phyloP scores from a whole-genome alignment of 2,888 invertebrate species.

The Noctua janthe region DNA sequence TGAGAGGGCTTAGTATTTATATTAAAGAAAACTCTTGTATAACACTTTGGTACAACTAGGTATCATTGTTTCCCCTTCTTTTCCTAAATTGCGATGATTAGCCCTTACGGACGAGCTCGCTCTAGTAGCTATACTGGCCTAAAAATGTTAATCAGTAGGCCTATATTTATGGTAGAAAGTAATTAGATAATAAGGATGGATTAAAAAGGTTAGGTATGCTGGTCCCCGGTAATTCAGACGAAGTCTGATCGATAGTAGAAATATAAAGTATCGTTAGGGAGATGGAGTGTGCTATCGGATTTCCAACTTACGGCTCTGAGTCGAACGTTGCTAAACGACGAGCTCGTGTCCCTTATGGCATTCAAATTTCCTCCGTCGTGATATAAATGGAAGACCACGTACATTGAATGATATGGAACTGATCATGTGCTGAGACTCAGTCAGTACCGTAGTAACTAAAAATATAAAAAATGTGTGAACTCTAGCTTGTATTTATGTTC shows the following conservation, averaged over 20 bases:
- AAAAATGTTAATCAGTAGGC: slow-evolving; percentile 40
- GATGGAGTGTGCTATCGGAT: not conserved
- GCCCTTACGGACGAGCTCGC: slow-evolving; percentile 36
- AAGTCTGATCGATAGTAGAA: slow-evolving; percentile 7
- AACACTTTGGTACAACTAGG: not conserved
- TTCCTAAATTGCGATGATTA: not conserved
- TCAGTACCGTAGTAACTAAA: slow-evolving; percentile 17
- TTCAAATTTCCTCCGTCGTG: not conserved
- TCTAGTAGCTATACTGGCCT: slow-evolving; percentile 54
- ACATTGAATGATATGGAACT: slow-evolving; percentile 26
- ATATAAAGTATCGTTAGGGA: not conserved
- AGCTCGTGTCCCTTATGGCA: not conserved
- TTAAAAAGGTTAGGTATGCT: not conserved
- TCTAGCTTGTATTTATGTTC: not conserved
- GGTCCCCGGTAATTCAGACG: slow-evolving; percentile 14
- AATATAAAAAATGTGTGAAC: slow-evolving; percentile 1
- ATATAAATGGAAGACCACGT: slow-evolving; percentile 8
- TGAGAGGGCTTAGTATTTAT: not conserved
- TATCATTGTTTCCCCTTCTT: not conserved
- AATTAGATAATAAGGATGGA: slow-evolving; percentile 43
- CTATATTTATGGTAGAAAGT: slow-evolving; percentile 51
- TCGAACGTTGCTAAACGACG: not conserved
- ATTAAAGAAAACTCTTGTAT: not conserved
- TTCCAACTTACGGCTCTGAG: not conserved
- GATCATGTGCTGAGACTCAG: slow-evolving; percentile 16